Base-by-base conservation (phyloP, 1,140 invertebrate species). In the Pseudomyrmex gracilis region DNA sequence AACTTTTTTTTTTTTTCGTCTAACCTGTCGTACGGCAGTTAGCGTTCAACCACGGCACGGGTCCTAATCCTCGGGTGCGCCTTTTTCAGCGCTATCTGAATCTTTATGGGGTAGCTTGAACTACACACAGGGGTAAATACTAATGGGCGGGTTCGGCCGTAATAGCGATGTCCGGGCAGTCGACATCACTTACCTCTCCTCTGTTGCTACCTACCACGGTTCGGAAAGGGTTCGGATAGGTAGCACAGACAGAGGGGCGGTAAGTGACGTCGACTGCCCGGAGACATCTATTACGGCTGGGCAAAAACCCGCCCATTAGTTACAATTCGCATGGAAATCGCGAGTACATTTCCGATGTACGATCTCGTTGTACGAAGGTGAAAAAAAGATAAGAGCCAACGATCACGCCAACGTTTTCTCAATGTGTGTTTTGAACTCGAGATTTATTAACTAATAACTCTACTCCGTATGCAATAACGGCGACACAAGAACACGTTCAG, bases 41-140 rank as follows among this genome's bases (percentile, higher is more conserved):
- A 88, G 80, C 84, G 66, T 78, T 64, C 68, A 85, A 83, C 83
- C 86, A 87, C 82, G 34, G 76, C 86, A 87, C 82, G 34, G 76
- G 76, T 63, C 55, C 61, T 84, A 43, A 58, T 76, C 49, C 24
- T 49, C 12, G 85, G 85, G 85, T 82, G 67, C 67, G 78, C 82
- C 68, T 85, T 83, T 88, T 86, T 73, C 83, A 24, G 71, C 83
- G 82, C 86, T 91, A 92, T 92, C 90, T 90, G 84, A 67, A 92
- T 92, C 91, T 92, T 92, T 91, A 92, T 91, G 84, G 84, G 88
- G 73, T 82, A 58, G 89, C 67, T 86, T 91, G 86, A 91, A 89
- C 88, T 87, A 89, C 34, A 89, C 34, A 34, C 83, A 70, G 68
- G 82, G 86, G 83, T 90, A 90, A 90, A 90, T 88, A 90, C 83